Conservation (phyloP, 2,113 vertebrate species). For the Pogona vitticeps region DNA sequence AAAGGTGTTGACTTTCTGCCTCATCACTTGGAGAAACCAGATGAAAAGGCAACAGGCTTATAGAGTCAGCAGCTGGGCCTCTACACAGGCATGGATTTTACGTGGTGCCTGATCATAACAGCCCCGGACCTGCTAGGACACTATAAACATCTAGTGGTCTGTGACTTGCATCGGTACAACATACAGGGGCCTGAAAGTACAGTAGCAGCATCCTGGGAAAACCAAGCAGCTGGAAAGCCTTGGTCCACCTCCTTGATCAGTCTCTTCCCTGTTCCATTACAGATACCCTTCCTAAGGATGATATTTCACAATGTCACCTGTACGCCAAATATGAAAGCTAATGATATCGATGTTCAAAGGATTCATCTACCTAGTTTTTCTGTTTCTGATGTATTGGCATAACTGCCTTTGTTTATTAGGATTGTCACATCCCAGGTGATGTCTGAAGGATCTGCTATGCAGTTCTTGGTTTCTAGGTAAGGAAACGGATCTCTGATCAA, state of each 20-base stretch:
- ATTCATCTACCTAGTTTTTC: background rate
- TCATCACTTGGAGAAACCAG: background rate
- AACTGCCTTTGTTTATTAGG: background rate
- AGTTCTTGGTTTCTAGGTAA: too few species aligned
- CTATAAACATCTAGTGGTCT: background rate
- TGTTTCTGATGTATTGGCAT: background rate
- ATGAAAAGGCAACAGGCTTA: background rate
- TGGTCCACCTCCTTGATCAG: background rate
- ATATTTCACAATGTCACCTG: background rate
- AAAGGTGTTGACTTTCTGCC: background rate
- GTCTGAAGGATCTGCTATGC: too few species aligned
- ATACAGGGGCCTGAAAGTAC: background rate
- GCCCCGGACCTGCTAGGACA: background rate
- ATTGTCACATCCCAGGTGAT: too few species aligned
- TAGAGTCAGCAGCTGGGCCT: background rate
- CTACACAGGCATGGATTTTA: background rate
- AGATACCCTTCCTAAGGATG: background rate
- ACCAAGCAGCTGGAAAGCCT: background rate
- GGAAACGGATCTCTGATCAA: too few species aligned
- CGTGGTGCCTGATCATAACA: background rate
- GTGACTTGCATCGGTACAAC: background rate
- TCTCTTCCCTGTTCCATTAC: rapidly evolving
- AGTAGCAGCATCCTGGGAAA: background rate
- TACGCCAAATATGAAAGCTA: background rate
- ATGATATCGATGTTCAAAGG: background rate